Conservation (phyloP, 2,888 invertebrate genomes). For the Lasioglossum marginatum region DNA sequence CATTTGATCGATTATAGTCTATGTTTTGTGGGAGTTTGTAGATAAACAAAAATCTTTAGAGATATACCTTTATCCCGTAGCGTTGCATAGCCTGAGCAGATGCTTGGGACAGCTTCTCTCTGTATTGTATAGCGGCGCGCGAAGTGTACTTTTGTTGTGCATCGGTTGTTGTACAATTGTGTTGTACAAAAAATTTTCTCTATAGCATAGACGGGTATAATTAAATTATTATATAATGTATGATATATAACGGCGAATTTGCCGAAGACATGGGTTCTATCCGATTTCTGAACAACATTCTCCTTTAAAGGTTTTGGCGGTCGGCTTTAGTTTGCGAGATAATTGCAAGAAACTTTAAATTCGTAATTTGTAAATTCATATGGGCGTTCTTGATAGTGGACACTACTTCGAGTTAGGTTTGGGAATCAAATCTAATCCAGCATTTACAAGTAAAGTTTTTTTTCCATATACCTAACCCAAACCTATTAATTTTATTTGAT, state of each 20-base stretch:
- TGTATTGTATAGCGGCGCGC: constrained; percentile 96
- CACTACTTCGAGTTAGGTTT: too few relatives aligned
- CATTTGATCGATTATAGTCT: constrained; percentile 30
- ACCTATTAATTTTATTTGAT: too few relatives aligned
- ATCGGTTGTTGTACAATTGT: constrained; percentile 96
- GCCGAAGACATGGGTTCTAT: too few relatives aligned
- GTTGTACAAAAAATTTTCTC: constrained; percentile 97
- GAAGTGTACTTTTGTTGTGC: constrained; percentile 99
- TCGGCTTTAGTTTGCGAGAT: too few relatives aligned
- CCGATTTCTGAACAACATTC: too few relatives aligned
- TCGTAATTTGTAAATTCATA: too few relatives aligned
- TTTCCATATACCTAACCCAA: too few relatives aligned
- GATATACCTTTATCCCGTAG: constrained; percentile 93
- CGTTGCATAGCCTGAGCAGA: constrained; percentile 96
- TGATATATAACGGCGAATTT: not conserved
- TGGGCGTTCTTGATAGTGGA: too few relatives aligned
- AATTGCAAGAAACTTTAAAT: too few relatives aligned
- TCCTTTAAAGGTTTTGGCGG: too few relatives aligned
- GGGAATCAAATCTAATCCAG: too few relatives aligned
- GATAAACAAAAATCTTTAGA: constrained; percentile 40
- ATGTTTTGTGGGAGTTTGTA: constrained; percentile 32
- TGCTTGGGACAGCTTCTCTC: constrained; percentile 92
- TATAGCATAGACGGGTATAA: constrained; percentile 80
- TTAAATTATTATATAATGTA: not conserved
- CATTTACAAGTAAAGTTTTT: too few relatives aligned